These are phyloP conservation scores for Serripes groenlandicus DNA, from an alignment of 2,888 invertebrate species.

Conservation along the genomic window DNA sequence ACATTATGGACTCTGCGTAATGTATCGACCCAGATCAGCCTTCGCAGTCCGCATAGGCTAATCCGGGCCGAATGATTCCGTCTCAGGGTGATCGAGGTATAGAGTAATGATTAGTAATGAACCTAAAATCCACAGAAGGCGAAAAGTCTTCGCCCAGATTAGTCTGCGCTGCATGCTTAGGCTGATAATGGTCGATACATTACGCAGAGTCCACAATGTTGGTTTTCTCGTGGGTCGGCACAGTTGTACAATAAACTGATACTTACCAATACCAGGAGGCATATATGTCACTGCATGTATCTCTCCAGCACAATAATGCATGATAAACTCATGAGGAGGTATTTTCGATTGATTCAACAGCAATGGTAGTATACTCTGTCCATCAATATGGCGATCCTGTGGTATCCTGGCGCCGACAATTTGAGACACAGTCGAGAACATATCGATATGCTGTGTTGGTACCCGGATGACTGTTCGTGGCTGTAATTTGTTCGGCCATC, in stretches of 20 bases:
- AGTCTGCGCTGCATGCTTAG: too few species aligned
- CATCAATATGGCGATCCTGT: conserved; percentile 79
- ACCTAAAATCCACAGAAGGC: too few species aligned
- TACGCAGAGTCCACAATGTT: too few species aligned
- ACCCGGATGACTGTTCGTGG: conserved; percentile 1
- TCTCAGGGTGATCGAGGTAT: too few species aligned
- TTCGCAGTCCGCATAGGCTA: too few species aligned
- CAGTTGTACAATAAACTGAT: background rate
- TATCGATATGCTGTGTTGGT: conserved; percentile 83
- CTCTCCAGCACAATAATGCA: conserved; percentile 84
- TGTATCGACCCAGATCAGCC: too few species aligned
- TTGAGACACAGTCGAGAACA: conserved; percentile 82
- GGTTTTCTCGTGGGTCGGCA: too few species aligned
- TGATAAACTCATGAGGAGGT: conserved; percentile 80
- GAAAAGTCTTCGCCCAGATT: too few species aligned
- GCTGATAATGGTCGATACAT: too few species aligned
- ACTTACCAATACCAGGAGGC: conserved; percentile 44
- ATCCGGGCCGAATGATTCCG: too few species aligned
- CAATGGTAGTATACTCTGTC: conserved; percentile 80
- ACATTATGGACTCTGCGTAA: too few species aligned
- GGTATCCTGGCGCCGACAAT: conserved; percentile 70
- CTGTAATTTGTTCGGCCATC: conserved; percentile 16
- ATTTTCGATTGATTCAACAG: conserved; percentile 61
- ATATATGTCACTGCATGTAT: conserved; percentile 76
- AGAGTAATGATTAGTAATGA: too few species aligned